Evolutionary conservation across 2,888 invertebrate genomes (phyloP), one percentile per base, ranked within the genome.

Genomic region (Argyra leucocephala): DNA sequence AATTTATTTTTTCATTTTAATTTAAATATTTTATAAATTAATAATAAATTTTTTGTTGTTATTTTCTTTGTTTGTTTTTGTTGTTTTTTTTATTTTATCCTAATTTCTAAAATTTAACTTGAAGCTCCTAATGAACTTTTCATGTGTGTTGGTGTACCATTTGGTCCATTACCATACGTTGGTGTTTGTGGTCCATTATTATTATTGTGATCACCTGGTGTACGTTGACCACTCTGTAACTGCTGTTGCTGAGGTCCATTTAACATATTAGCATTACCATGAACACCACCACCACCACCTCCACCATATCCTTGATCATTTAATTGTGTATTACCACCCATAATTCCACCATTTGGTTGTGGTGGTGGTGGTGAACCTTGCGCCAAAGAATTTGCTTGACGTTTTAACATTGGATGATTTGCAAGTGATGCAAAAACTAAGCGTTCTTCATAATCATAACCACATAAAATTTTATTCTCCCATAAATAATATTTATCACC

Each of bases 401-500:
- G 76, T 69, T 80, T 80, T 61, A 80, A 70, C 76, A 80, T 79
- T 66, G 94, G 93, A 78, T 93, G 93, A 82, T 91, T 90, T 62
- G 93, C 91, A 91, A 96, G 93, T 77, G 93, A 94, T 69, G 96
- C 95, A 78, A 96, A 96, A 70, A 96, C 93, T 80, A 95, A 83
- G 71, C 96, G 84, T 81, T 97, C 96, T 77, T 96, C 96, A 78
- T 96, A 97, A 80, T 97, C 97, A 78, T 96, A 96, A 81, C 96
- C 96, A 82, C 97, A 97, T 64, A 97, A 86, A 72, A 97, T 96
- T 83, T 96, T 95, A 82, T 96, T 96, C 81, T 96, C 96, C 82
- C 94, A 95, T 73, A 97, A 82, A 82, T 96, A 97, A 82, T 96
- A 97, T 70, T 94, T 87, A 80, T 97, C 97, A 37, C 97, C 97